Base-by-base conservation (phyloP, 2,888 invertebrate species). In the Mystacides longicornis region DNA sequence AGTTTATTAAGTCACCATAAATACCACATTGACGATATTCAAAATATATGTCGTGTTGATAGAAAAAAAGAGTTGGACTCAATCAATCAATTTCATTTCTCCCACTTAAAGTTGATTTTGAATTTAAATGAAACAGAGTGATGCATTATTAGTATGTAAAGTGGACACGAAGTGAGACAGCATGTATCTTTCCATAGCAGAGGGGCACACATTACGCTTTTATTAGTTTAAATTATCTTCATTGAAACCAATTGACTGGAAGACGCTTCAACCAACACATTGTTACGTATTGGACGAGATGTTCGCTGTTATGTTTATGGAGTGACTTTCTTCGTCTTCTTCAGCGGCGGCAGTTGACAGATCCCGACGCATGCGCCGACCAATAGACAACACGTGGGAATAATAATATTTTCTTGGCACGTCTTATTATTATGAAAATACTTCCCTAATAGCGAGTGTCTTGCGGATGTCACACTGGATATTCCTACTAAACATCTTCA, bases 191-290 rank as follows among this genome's bases (percentile, higher is more conserved):
- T 14, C 37, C 37, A 37, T 37, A 37, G 37, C 37, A 14, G 14
- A n/a, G 37, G 37, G 37, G n/a, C n/a, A 37, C 14, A 14, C 16
- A 37, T n/a, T 37, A 37, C 14, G 3, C 37, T 37, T 37, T 37
- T 37, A 37, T 37, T 37, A 16, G 37, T 37, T 37, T 46, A 46
- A 59, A 59, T 59, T 59, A 56, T 47, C 50, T 51, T 56, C 51
- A 59, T 48, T 59, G 56, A 56, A 56, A 51, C 48, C 58, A 59
- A 59, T 59, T 59, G 58, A 50, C 48, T 51, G 37, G 37, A 37
- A 37, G 37, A 37, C 16, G 16, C 16, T 7, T n/a, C n/a, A n/a
- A 14, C 37, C 27, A 7, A 27, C 27, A 7, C 7, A 27, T 11
- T 27, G 11, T 11, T 27, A n/a, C n/a, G n/a, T n/a, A n/a, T n/a